Percentiles rank a stretch among this genome's conserved stretches.
Evolutionary conservation across 1,140 invertebrate species (phyloP).

Genomic region (Zaprionus gabonicus): DNA sequence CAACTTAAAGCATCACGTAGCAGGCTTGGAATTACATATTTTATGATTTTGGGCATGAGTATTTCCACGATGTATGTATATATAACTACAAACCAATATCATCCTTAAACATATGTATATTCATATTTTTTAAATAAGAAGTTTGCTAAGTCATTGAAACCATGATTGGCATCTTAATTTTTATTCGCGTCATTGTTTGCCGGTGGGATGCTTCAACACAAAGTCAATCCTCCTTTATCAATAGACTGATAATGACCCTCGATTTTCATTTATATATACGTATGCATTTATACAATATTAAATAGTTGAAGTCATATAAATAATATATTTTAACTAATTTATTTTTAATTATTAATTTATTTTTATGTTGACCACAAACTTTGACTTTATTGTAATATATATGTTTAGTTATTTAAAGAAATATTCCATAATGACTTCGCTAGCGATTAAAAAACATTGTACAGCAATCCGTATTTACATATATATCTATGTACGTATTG

Average conservation of each 20-base stretch:
- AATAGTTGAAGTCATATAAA: too few species aligned
- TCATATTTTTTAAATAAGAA: neutral
- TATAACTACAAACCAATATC: neutral
- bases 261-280: neutral
- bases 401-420: neutral
- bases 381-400: neutral
- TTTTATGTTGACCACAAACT: neutral
- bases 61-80: neutral
- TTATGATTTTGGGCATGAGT: neutral
- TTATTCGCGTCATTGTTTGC: slow-evolving; percentile 18
- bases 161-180: slow-evolving; percentile 28
- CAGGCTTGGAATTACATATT: too few species aligned
- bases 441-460: neutral
- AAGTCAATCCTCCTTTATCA: slow-evolving; percentile 2
- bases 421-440: neutral
- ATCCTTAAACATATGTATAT: neutral
- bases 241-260: neutral
- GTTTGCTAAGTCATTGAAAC: slow-evolving; percentile 37
- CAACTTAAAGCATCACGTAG: too few species aligned
- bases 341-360: neutral
- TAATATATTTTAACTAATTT: neutral
- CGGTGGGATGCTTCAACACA: slow-evolving; percentile 1
- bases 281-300: neutral
- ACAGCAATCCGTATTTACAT: neutral
- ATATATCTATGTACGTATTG: neutral